A percentile compares a stretch with the other conserved stretches of the same genome.
These are phyloP conservation scores for Osmerus mordax DNA, from an alignment of 2,113 vertebrate species.

Conservation along the genomic window DNA sequence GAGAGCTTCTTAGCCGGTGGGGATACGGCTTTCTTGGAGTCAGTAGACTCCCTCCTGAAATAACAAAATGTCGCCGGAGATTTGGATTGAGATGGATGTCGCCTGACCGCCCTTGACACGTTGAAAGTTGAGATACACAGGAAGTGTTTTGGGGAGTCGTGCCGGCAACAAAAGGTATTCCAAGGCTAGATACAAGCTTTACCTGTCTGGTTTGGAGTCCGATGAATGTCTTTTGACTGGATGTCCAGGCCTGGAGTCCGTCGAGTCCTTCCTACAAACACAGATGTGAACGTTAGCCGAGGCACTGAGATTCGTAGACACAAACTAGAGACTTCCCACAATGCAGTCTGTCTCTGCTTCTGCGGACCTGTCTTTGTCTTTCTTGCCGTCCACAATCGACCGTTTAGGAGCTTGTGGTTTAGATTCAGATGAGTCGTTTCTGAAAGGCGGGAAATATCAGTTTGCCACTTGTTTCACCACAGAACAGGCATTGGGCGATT, in stretches of 20 bases:
- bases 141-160: not conserved
- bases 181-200: conserved; percentile 10
- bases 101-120: too few relatives aligned
- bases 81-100: too few relatives aligned
- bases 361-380: conserved; percentile 71
- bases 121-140: too few relatives aligned
- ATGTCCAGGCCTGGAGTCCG: conserved; percentile 59
- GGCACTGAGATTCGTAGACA: too few relatives aligned
- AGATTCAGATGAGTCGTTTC: conserved; percentile 44
- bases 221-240: conserved; percentile 46
- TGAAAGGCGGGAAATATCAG: too few relatives aligned
- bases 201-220: conserved; percentile 67
- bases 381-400: conserved; percentile 47
- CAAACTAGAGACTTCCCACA: too few relatives aligned
- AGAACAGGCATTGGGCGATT: not conserved
- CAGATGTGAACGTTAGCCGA: not conserved
- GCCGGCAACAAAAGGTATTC: not conserved
- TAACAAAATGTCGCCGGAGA: not conserved
- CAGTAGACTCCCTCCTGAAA: conserved; percentile 77
- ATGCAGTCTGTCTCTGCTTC: conserved; percentile 5
- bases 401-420: conserved; percentile 37
- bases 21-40: conserved; percentile 71
- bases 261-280: conserved; percentile 66
- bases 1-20: conserved; percentile 76
- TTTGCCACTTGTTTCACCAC: not conserved